Evolutionary conservation across 2,113 vertebrate species (phyloP).

Genomic region (Diphyllodes magnificus): DNA sequence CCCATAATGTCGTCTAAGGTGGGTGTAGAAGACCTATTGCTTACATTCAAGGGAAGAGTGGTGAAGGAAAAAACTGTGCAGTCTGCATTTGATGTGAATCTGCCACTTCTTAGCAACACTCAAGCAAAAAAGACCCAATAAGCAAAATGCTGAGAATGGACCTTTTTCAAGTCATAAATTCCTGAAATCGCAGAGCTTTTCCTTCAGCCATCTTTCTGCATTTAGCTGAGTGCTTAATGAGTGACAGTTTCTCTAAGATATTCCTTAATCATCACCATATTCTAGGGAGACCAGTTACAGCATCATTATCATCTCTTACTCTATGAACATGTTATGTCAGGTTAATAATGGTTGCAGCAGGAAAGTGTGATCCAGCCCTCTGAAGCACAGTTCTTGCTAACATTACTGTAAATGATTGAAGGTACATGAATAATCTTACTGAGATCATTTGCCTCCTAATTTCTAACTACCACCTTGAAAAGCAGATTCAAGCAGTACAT

Average conservation of each 20-base stretch:
- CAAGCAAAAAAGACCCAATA: not conserved
- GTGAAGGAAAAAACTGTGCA: not conserved
- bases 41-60: not conserved
- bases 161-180: not conserved
- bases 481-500: not conserved
- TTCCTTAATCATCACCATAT: not conserved
- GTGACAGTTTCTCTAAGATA: not conserved
- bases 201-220: not conserved
- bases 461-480: not conserved
- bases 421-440: not conserved
- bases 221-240: not conserved
- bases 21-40: not conserved
- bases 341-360: conserved; percentile 11
- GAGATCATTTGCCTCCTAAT: not conserved
- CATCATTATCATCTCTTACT: not conserved
- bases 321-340: not conserved
- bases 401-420: conserved; percentile 7
- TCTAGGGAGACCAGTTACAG: not conserved
- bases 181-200: not conserved
- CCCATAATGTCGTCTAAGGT: not conserved
- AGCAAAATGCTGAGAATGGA: not conserved
- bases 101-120: not conserved
- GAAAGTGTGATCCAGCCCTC: not conserved
- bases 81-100: not conserved
- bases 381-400: not conserved